These are phyloP conservation scores for Congeria kusceri DNA, from an alignment of 2,888 invertebrate species.

Conservation along the genomic window DNA sequence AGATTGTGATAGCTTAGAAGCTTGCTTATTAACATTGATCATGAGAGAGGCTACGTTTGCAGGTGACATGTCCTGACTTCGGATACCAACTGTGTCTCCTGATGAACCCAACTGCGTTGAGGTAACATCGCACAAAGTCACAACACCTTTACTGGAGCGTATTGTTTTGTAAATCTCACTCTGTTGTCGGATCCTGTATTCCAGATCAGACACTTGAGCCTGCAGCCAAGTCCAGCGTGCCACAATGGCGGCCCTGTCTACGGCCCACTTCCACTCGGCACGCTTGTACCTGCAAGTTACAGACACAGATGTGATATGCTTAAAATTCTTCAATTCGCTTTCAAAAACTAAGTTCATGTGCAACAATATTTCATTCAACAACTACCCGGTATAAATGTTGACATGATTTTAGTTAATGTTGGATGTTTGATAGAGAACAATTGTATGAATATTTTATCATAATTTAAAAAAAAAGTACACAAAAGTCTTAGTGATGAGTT, in stretches of 20 bases:
- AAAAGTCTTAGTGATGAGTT: too few species aligned
- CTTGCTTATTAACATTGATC: slow-evolving; percentile 82
- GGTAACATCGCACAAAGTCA: slow-evolving; percentile 85
- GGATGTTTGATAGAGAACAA: too few species aligned
- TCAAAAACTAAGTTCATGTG: too few species aligned
- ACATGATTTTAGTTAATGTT: too few species aligned
- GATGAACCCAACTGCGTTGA: slow-evolving; percentile 15
- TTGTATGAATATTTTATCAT: too few species aligned
- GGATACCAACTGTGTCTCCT: slow-evolving; percentile 21
- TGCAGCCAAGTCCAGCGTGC: slow-evolving; percentile 96
- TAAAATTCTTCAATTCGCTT: too few species aligned
- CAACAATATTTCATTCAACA: too few species aligned
- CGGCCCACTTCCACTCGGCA: slow-evolving; percentile 87
- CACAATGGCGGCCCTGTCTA: slow-evolving; percentile 92
- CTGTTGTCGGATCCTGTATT: slow-evolving; percentile 95
- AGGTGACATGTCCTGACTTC: slow-evolving; percentile 75
- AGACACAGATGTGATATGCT: too few species aligned
- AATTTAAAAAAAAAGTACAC: too few species aligned
- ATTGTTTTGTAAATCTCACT: slow-evolving; percentile 90
- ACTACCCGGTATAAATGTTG: too few species aligned
- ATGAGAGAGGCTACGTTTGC: slow-evolving; percentile 80
- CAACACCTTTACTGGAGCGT: slow-evolving; percentile 88
- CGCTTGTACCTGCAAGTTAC: slow-evolving; percentile 85
- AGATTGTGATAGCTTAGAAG: slow-evolving; percentile 79
- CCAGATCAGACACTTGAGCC: slow-evolving; percentile 96